Evolutionary conservation across 2,797 vertebrate genomes (phyloP).

Genomic region (Darevskia mixta): DNA sequence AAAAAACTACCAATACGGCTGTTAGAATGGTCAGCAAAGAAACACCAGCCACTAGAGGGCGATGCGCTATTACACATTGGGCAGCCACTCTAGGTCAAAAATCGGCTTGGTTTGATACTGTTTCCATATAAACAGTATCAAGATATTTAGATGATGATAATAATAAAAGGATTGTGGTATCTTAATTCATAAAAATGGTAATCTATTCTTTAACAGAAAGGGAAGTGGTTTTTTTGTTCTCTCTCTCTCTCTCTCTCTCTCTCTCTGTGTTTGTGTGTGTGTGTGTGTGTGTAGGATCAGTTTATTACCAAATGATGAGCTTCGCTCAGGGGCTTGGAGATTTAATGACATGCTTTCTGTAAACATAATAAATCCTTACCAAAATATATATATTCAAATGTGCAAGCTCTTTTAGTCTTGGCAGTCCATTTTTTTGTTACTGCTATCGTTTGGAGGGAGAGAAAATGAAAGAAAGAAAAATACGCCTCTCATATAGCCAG

Average conservation of each 20-base stretch:
- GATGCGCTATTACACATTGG: conserved; percentile 61
- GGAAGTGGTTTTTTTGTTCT: conserved; percentile 33
- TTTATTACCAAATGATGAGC: conserved; percentile 47
- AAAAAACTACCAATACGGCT: no score
- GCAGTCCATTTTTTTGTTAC: conserved; percentile 53
- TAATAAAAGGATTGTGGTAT: conserved; percentile 30
- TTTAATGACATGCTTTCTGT: conserved; percentile 55
- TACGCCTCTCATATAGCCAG: neutral
- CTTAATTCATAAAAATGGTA: conserved; percentile 59
- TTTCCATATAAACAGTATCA: neutral
- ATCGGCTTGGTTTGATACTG: conserved; percentile 49
- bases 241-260: no score
- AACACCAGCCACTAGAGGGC: conserved; percentile 55
- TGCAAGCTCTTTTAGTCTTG: conserved; percentile 31
- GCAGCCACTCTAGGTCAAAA: conserved; percentile 31
- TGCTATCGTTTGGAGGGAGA: neutral
- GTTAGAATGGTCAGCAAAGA: conserved; percentile 33
- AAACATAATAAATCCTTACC: conserved; percentile 71
- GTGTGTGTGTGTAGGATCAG: conserved; percentile 44
- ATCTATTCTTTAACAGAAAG: conserved; percentile 52
- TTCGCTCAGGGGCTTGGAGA: conserved; percentile 45
- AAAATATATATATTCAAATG: conserved; percentile 59
- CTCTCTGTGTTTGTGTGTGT: no score
- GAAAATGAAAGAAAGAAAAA: neutral
- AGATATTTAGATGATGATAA: no score